These are phyloP conservation scores for Albula goreensis DNA, from an alignment of 2,113 vertebrate genomes.

Conservation along the genomic window DNA sequence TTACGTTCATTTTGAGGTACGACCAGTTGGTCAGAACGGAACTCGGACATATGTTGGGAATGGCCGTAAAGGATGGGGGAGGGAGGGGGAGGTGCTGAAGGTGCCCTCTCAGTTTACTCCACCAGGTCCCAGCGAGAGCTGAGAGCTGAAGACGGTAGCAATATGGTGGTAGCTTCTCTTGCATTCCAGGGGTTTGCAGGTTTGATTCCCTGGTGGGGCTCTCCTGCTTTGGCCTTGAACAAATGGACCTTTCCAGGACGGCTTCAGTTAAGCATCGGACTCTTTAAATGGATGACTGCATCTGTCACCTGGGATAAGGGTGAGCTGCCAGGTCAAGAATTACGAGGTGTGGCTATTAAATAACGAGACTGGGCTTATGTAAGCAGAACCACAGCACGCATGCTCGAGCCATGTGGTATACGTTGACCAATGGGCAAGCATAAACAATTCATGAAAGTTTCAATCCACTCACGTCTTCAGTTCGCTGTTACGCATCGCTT, in stretches of 20 bases:
- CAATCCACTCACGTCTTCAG: too few species aligned
- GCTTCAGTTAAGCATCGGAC: not conserved
- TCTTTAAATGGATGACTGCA: not conserved
- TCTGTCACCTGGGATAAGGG: not conserved
- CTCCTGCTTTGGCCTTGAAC: not conserved
- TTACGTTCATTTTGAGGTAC: too few species aligned
- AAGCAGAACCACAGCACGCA: too few species aligned
- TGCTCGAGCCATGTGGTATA: too few species aligned
- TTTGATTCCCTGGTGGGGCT: not conserved
- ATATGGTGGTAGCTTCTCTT: not conserved
- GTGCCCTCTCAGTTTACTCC: not conserved
- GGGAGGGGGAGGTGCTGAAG: too few species aligned
- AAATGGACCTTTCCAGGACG: not conserved
- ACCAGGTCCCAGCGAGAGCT: not conserved
- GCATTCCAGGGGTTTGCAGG: not conserved
- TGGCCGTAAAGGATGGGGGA: too few species aligned
- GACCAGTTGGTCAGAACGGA: too few species aligned
- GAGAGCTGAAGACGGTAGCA: not conserved
- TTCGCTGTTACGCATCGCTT: too few species aligned
- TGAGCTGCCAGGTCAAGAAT: not conserved
- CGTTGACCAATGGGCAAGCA: too few species aligned
- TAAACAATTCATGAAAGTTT: too few species aligned
- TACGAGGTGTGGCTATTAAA: not conserved
- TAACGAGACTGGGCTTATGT: too few species aligned
- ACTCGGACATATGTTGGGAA: too few species aligned